A percentile compares a stretch with the other conserved stretches of the same genome.
Evolutionary conservation across 2,797 vertebrate genomes (phyloP).

Genomic region (Lepidocolaptes lacrymiger): DNA sequence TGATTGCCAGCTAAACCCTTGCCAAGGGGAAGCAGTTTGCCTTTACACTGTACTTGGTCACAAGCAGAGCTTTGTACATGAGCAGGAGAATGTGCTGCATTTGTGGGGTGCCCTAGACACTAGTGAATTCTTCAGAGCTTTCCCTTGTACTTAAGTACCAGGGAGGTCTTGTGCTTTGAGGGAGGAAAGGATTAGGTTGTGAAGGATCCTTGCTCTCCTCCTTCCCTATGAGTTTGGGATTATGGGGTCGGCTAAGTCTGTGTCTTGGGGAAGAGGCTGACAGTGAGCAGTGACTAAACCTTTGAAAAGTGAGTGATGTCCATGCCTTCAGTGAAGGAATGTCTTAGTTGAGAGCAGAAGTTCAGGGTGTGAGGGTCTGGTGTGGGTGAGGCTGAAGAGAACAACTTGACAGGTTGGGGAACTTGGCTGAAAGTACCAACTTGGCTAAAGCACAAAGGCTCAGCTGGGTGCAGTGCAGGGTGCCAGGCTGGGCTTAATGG

Average conservation of each 20-base stretch:
- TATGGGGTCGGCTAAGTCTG: fast-evolving
- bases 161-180: neutral
- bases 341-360: neutral
- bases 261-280: neutral
- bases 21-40: neutral
- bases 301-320: neutral
- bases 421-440: neutral
- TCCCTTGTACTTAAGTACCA: neutral
- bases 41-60: fast-evolving
- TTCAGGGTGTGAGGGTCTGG: neutral
- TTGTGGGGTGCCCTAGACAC: neutral
- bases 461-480: neutral
- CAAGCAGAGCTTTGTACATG: neutral
- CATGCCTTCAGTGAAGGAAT: neutral
- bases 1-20: neutral
- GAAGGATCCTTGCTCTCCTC: neutral
- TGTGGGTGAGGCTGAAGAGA: neutral
- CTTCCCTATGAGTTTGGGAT: neutral
- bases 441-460: neutral
- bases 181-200: neutral
- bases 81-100: neutral
- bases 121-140: neutral
- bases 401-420: neutral
- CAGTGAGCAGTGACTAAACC: neutral
- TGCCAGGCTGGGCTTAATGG: neutral